Evolutionary conservation across 2,113 vertebrate genomes (phyloP).

Genomic region (Catharus fuscescens): DNA sequence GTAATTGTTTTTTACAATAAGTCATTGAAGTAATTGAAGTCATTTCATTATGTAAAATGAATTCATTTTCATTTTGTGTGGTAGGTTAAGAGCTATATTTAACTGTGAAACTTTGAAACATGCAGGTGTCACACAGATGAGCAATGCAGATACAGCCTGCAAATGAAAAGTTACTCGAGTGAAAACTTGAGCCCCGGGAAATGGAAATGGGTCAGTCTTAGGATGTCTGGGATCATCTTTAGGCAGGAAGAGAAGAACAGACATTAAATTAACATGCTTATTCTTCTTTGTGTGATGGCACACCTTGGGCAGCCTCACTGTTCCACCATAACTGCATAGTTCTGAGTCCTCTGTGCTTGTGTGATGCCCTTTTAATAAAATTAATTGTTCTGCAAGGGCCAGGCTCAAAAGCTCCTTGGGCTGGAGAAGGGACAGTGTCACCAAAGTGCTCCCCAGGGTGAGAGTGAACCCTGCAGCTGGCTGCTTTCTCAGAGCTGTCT

Average conservation of each 20-base stretch:
- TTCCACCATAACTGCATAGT: neutral
- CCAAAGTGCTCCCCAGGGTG: neutral
- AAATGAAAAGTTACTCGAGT: neutral
- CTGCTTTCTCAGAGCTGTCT: neutral
- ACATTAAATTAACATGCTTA: neutral
- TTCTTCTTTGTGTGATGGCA: neutral
- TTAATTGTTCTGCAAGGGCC: neutral
- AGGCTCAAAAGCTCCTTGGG: neutral
- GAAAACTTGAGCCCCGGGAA: neutral
- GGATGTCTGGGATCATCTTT: neutral
- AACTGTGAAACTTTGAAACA: constrained; percentile 20
- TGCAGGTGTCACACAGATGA: constrained; percentile 20
- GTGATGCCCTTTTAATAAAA: neutral
- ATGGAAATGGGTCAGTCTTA: neutral
- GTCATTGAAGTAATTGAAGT: neutral
- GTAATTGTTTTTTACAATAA: neutral
- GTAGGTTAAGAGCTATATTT: constrained; percentile 54
- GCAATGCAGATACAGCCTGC: neutral
- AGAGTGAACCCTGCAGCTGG: neutral
- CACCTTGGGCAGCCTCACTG: neutral
- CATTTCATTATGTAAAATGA: neutral
- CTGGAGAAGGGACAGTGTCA: neutral
- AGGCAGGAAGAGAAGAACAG: neutral
- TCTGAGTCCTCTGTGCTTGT: neutral
- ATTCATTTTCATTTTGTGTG: neutral